Evolutionary conservation across 2,113 vertebrate species (phyloP).

Genomic region (Polypterus bichir): DNA sequence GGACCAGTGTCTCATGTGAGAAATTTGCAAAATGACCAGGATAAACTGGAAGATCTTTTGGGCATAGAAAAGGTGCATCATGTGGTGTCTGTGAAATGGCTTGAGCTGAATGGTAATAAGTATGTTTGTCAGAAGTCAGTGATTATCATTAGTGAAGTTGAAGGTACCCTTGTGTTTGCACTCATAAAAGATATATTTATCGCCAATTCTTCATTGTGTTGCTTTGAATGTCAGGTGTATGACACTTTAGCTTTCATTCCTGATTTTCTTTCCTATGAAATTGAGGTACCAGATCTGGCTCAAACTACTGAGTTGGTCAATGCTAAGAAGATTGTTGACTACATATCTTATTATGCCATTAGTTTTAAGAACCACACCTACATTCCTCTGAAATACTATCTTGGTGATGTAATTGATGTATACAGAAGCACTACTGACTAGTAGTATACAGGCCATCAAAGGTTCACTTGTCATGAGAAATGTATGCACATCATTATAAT

Average conservation of each 20-base stretch:
- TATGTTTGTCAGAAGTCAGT: constrained; percentile 9
- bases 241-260: neutral
- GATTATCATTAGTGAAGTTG: constrained; percentile 13
- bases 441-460: too few relatives aligned
- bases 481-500: too few relatives aligned
- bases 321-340: neutral
- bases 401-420: too few relatives aligned
- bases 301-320: constrained; percentile 9
- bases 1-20: constrained; percentile 7
- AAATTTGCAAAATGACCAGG: too few relatives aligned
- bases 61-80: constrained; percentile 1
- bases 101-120: neutral
- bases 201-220: neutral
- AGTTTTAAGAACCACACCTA: constrained; percentile 13
- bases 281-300: constrained; percentile 8
- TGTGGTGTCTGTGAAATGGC: neutral
- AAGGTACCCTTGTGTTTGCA: constrained; percentile 10
- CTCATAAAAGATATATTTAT: constrained; percentile 4
- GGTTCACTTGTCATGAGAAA: too few relatives aligned
- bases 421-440: too few relatives aligned
- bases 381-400: constrained; percentile 9
- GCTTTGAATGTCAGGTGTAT: neutral
- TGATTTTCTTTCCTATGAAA: constrained; percentile 12
- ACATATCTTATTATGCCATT: constrained; percentile 11
- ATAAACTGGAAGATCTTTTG: too few relatives aligned